Evolutionary conservation across 53 echinoderm and acorn worm species (phyloP).

Genomic region (Temnopleurus reevesii): DNA sequence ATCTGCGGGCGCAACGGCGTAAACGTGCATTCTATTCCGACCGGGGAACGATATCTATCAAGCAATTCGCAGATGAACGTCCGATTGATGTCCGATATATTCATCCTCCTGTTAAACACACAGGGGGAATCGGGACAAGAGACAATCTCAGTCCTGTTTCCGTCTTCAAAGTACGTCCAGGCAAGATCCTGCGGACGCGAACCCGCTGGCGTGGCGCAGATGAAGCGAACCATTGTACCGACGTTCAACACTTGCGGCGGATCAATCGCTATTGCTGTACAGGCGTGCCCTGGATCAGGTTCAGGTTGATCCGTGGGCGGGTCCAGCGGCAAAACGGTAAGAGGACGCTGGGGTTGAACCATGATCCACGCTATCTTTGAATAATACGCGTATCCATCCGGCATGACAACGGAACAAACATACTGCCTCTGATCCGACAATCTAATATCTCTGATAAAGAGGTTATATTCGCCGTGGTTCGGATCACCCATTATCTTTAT

Average conservation of each 20-base stretch:
- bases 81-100: background rate
- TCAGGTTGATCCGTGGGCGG: background rate
- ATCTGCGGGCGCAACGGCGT: background rate
- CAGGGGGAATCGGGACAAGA: conserved; percentile 30
- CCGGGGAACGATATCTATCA: background rate
- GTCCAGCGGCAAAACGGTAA: background rate
- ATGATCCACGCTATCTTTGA: background rate
- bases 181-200: background rate
- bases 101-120: background rate
- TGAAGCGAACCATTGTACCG: conserved; percentile 53
- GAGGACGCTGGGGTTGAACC: background rate
- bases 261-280: conserved; percentile 20
- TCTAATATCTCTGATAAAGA: conserved; percentile 57
- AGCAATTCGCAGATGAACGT: conserved; percentile 16
- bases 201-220: conserved; percentile 34
- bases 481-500: conserved; percentile 57
- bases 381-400: background rate
- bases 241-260: conserved; percentile 24
- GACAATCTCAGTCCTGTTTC: background rate
- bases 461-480: conserved; percentile 57
- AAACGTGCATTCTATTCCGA: background rate
- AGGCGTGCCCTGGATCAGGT: conserved; percentile 14
- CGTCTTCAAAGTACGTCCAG: background rate
- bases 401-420: conserved; percentile 45
- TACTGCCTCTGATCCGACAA: conserved; percentile 62